Evolutionary conservation across 2,797 vertebrate species (phyloP).

Genomic region (Gallinago stenura): DNA sequence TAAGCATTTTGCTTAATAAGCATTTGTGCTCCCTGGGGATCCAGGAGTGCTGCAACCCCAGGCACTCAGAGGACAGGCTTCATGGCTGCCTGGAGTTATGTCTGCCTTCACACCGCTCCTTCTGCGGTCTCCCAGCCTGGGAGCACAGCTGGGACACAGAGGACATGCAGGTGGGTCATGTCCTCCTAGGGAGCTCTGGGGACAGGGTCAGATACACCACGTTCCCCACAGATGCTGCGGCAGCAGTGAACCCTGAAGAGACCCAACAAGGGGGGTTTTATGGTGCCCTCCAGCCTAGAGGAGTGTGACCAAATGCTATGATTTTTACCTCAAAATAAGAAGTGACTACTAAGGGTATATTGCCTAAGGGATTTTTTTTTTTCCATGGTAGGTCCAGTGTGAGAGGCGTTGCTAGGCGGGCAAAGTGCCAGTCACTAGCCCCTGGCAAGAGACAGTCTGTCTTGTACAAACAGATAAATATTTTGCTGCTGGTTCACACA

Average conservation of each 20-base stretch:
- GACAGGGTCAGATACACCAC: not conserved
- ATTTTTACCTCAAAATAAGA: not conserved
- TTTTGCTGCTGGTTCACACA: not conserved
- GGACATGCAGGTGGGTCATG: rapidly evolving
- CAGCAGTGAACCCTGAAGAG: not conserved
- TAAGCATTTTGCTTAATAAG: too few relatives aligned
- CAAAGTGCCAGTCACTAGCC: not conserved
- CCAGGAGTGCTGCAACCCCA: not conserved
- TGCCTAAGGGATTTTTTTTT: not conserved
- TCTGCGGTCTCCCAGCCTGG: not conserved
- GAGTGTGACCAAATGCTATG: not conserved
- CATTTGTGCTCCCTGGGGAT: not conserved
- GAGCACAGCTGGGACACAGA: not conserved
- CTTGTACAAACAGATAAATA: not conserved
- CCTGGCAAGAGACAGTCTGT: not conserved
- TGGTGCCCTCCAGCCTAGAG: not conserved
- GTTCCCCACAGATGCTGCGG: not conserved
- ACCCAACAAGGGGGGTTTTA: rapidly evolving
- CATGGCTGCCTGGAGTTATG: not conserved
- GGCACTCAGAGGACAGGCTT: not conserved
- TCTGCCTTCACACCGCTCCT: not conserved
- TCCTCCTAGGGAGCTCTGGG: not conserved
- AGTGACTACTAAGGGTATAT: not conserved
- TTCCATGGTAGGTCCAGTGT: not conserved
- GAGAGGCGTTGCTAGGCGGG: not conserved